phyloP scores from a whole-genome alignment of 2,113 vertebrate species.

The Tupaia chinensis region DNA sequence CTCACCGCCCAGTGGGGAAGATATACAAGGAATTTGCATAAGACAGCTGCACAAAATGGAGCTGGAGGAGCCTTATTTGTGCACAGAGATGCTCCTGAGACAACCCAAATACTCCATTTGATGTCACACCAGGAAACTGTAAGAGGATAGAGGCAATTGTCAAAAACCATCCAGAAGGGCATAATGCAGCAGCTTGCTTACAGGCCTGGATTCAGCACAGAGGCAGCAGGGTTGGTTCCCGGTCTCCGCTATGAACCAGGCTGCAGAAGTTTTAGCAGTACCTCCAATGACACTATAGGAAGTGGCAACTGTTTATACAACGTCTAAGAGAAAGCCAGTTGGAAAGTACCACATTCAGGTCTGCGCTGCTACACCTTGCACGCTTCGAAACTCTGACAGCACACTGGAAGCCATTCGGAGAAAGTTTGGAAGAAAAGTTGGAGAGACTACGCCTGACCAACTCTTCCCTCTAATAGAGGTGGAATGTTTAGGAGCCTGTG shows the following conservation, averaged over 20 bases:
- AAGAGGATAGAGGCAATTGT: no score
- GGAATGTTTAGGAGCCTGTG: constrained; percentile 98
- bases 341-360: constrained; percentile 98
- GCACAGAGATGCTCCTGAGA: no score
- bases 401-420: constrained; percentile 96
- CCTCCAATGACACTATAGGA: constrained; percentile 98
- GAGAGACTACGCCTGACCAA: constrained; percentile 97
- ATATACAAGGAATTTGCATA: no score
- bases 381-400: constrained; percentile 97
- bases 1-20: no score
- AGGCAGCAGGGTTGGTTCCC: no score
- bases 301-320: constrained; percentile 99
- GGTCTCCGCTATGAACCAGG: constrained; percentile 84
- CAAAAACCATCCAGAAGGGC: no score
- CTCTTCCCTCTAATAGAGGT: constrained; percentile 97
- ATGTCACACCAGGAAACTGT: no score
- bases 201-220: no score
- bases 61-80: no score
- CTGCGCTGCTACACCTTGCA: constrained; percentile 98
- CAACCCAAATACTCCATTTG: no score
- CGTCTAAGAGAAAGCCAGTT: constrained; percentile 97
- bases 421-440: constrained; percentile 97
- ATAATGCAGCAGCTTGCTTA: no score
- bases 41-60: no score
- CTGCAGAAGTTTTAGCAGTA: constrained; percentile 95